These are phyloP conservation scores for Alces alces DNA, from an alignment of 2,113 vertebrate genomes.

Conservation along the genomic window DNA sequence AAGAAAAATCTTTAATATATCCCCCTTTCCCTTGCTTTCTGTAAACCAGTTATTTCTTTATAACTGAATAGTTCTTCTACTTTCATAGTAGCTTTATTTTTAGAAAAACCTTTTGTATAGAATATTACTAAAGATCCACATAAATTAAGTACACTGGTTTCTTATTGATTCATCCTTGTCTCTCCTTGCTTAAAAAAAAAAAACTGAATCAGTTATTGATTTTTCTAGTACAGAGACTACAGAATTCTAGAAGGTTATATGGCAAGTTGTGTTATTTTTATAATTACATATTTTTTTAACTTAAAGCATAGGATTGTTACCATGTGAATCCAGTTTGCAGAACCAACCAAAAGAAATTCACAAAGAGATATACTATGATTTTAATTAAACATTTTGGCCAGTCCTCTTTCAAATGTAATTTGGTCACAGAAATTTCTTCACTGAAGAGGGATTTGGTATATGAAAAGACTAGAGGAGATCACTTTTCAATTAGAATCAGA, in stretches of 20 bases:
- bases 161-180: background rate
- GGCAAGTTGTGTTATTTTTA: background rate
- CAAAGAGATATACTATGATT: background rate
- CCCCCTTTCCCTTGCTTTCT: background rate
- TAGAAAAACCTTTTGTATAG: background rate
- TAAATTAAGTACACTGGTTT: background rate
- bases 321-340: background rate
- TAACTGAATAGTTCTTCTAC: background rate
- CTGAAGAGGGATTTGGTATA: background rate
- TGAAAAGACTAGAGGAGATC: background rate
- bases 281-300: background rate
- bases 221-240: background rate
- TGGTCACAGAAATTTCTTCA: background rate
- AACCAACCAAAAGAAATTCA: constrained; percentile 1
- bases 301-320: background rate
- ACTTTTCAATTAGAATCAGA: background rate
- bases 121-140: background rate
- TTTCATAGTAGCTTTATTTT: background rate
- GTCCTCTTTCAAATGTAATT: background rate
- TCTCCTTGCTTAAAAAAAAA: background rate
- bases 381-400: background rate
- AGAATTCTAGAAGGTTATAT: background rate
- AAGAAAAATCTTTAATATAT: background rate
- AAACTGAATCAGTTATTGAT: background rate
- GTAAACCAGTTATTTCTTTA: background rate